These are phyloP conservation scores for Leptinotarsa tumamoca DNA, from an alignment of 2,888 invertebrate species.

Conservation along the genomic window DNA sequence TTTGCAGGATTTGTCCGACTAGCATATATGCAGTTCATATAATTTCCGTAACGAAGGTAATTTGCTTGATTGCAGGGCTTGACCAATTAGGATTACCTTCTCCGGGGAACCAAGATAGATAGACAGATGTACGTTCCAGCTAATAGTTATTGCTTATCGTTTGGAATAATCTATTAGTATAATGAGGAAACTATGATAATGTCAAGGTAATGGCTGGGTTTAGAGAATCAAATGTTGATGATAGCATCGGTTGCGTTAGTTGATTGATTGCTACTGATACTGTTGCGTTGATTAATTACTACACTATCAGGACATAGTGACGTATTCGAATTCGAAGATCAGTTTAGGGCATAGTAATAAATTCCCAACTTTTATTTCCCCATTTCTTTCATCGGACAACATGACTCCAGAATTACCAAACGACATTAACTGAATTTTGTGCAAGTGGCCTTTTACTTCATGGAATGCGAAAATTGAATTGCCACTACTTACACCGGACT, in stretches of 20 bases:
- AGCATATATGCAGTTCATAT: neutral
- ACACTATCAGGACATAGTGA: neutral
- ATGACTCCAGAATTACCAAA: no score
- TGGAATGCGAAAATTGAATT: no score
- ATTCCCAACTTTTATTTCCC: no score
- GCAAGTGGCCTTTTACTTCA: no score
- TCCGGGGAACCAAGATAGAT: slow-evolving; percentile 11
- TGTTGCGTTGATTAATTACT: neutral
- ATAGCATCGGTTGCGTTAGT: neutral
- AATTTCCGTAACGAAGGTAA: slow-evolving; percentile 16
- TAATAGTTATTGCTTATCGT: slow-evolving; percentile 4
- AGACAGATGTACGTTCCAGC: neutral
- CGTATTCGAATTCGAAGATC: no score
- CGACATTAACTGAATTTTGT: no score
- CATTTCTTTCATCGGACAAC: no score
- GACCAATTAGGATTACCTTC: slow-evolving; percentile 21
- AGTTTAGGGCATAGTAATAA: no score
- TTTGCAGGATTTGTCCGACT: neutral
- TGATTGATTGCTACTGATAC: slow-evolving; percentile 1
- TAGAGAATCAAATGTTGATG: neutral
- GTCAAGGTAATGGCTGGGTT: neutral
- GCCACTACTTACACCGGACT: no score
- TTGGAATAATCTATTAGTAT: neutral
- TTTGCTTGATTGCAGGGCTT: slow-evolving; percentile 9
- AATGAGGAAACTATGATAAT: neutral